Conservation (phyloP, 2,888 invertebrate genomes). For the Aplocera efformata region DNA sequence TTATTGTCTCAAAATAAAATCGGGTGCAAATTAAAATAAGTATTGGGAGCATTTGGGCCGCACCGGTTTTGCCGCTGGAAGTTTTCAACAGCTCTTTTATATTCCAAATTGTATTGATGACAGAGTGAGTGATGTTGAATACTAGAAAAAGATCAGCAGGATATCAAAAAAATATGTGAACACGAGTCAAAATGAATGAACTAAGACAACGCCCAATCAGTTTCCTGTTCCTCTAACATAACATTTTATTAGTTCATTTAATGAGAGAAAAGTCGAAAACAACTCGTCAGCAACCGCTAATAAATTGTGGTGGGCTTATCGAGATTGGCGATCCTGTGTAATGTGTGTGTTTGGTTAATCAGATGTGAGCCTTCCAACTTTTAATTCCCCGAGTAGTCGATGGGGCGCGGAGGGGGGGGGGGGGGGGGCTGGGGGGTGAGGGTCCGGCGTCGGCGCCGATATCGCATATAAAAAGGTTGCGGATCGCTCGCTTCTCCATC, state of each 20-base stretch:
- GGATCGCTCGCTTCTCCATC: conserved; percentile 78
- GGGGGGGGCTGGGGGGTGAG: conserved; percentile 40
- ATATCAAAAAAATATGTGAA: conserved; percentile 21
- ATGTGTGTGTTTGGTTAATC: conserved; percentile 74
- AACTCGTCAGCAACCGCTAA: conserved; percentile 58
- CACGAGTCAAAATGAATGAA: conserved; percentile 20
- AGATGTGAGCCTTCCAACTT: conserved; percentile 73
- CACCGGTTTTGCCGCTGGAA: conserved; percentile 41
- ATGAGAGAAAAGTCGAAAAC: conserved; percentile 55
- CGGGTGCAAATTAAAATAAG: conserved; percentile 79
- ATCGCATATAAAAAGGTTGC: conserved; percentile 79
- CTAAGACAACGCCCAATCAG: conserved; percentile 20
- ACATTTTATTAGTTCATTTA: conserved; percentile 40
- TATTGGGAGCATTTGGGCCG: conserved; percentile 42
- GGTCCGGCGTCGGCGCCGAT: conserved; percentile 72
- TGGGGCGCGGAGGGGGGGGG: no score
- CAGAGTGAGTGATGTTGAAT: conserved; percentile 5
- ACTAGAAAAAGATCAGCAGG: conserved; percentile 9
- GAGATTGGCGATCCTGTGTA: conserved; percentile 66
- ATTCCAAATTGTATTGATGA: conserved; percentile 34
- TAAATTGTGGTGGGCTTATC: conserved; percentile 70
- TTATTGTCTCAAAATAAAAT: conserved; percentile 79
- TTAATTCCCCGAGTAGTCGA: conserved; percentile 65
- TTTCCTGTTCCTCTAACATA: conserved; percentile 29
- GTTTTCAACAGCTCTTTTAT: conserved; percentile 41